These are phyloP conservation scores for Siniperca scherzeri DNA, from an alignment of 2,797 vertebrate genomes.

Conservation along the genomic window DNA sequence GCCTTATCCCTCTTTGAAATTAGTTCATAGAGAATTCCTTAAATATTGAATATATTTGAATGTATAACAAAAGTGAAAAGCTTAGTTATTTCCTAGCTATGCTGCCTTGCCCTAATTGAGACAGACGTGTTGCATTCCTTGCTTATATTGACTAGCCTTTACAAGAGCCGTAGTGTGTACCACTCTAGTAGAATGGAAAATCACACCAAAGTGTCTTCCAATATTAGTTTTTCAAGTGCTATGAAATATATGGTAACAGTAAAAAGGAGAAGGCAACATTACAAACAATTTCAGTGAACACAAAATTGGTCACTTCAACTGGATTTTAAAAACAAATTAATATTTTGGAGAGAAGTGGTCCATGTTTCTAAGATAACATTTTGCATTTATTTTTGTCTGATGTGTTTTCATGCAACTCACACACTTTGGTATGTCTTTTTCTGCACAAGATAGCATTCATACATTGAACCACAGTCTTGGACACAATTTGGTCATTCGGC, in stretches of 20 bases:
- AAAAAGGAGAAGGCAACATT: slow-evolving; percentile 12
- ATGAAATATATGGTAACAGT: not conserved
- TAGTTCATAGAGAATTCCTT: not conserved
- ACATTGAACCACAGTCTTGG: not conserved
- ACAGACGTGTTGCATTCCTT: not conserved
- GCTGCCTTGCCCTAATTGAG: not conserved
- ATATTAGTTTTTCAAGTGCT: not conserved
- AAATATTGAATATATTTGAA: not conserved
- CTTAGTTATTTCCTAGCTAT: not conserved
- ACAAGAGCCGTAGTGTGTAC: not conserved
- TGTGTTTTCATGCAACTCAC: not conserved
- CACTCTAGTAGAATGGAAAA: slow-evolving; percentile 6
- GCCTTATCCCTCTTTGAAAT: not conserved
- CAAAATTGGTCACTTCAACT: slow-evolving; percentile 14
- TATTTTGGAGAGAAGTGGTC: not conserved
- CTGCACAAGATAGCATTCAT: not conserved
- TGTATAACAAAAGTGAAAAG: not conserved
- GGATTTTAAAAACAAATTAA: slow-evolving; percentile 8
- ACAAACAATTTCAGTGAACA: slow-evolving; percentile 10
- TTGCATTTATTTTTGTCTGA: not conserved
- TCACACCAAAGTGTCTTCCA: not conserved
- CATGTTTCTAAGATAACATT: not conserved
- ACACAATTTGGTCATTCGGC: not conserved
- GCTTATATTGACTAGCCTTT: not conserved
- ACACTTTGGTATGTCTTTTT: not conserved